Conservation (phyloP, 2,888 invertebrate species). For the Plagodis dolabraria region DNA sequence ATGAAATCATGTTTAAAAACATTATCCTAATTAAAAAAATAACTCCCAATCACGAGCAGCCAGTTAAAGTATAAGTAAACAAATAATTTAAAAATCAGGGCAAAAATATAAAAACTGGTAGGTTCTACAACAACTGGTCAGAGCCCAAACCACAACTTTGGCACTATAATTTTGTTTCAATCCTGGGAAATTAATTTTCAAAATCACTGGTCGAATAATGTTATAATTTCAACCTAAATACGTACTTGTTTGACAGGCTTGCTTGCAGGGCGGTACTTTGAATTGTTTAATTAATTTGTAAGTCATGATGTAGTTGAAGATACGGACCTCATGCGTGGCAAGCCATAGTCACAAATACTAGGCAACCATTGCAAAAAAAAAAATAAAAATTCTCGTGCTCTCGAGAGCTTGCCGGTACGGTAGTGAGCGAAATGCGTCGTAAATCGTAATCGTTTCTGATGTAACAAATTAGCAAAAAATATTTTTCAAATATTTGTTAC, state of each 20-base stretch:
- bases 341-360: no score
- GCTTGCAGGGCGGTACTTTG: slow-evolving; percentile 57
- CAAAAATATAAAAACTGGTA: slow-evolving; percentile 14
- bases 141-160: slow-evolving; percentile 33
- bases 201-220: slow-evolving; percentile 80
- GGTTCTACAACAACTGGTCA: slow-evolving; percentile 26
- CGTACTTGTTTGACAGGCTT: slow-evolving; percentile 63
- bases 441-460: no score
- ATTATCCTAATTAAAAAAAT: not conserved
- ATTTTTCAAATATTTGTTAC: no score
- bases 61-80: slow-evolving; percentile 19
- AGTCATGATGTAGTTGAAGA: no score
- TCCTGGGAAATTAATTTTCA: slow-evolving; percentile 81
- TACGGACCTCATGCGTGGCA: no score
- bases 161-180: slow-evolving; percentile 74
- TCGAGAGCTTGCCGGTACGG: no score
- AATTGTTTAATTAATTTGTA: not conserved
- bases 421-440: no score
- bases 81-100: slow-evolving; percentile 24
- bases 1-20: no score
- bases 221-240: slow-evolving; percentile 78
- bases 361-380: no score
- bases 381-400: no score
- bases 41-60: not conserved
- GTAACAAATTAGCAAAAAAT: no score